Percentiles rank a stretch among this genome's conserved stretches.
Evolutionary conservation across 2,797 vertebrate genomes (phyloP).

Genomic region (Chrosomus eos): DNA sequence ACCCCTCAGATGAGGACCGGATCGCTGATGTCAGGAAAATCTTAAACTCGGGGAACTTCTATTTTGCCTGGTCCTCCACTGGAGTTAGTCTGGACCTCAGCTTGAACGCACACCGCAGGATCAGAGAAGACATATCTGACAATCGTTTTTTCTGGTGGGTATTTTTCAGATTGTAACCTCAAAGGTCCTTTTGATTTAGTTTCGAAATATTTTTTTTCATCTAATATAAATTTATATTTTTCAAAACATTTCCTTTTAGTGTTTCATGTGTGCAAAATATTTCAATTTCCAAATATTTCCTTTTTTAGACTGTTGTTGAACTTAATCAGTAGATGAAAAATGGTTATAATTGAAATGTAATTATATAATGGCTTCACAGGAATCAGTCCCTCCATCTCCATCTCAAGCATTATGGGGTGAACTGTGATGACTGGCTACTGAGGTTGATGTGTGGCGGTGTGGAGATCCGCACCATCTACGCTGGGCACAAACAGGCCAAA

Average conservation of each 20-base stretch:
- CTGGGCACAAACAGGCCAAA: constrained; percentile 97
- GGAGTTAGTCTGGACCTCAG: constrained; percentile 93
- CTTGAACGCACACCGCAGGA: constrained; percentile 92
- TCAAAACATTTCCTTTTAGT: background rate
- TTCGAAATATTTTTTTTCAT: background rate
- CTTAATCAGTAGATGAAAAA: background rate
- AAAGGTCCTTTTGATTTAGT: background rate
- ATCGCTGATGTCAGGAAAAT: constrained; percentile 94
- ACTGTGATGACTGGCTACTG: constrained; percentile 95
- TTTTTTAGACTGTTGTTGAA: background rate
- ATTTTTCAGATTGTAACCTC: background rate
- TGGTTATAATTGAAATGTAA: background rate
- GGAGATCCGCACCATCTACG: constrained; percentile 96
- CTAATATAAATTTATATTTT: background rate
- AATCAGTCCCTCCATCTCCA: constrained; percentile 97
- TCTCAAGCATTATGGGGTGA: constrained; percentile 96
- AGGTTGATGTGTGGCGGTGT: constrained; percentile 98
- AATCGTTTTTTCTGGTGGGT: constrained; percentile 98
- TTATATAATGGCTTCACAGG: constrained; percentile 72
- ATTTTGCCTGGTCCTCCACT: constrained; percentile 94
- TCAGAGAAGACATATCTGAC: constrained; percentile 91
- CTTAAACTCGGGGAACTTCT: constrained; percentile 95
- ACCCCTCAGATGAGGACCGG: constrained; percentile 90
- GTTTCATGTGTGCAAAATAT: background rate
- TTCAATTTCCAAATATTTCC: no score